phyloP scores from a whole-genome alignment of 2,113 vertebrate species.

The Leuciscus idus region DNA sequence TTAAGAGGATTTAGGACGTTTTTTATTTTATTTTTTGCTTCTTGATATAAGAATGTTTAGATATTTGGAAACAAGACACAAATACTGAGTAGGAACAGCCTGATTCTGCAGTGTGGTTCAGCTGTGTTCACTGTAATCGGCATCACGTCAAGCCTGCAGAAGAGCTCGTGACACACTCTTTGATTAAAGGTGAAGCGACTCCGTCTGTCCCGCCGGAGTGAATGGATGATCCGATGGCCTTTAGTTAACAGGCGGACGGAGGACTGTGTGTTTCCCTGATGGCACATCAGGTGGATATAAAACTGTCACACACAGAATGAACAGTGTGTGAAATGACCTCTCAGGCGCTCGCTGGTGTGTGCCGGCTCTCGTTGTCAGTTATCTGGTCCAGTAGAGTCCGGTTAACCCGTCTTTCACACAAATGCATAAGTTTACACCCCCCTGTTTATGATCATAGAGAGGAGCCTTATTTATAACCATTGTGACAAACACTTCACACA shows the following conservation, averaged over 20 bases:
- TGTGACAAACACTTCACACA: no score
- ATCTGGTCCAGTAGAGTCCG: no score
- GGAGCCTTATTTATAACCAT: no score
- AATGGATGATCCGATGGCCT: not conserved
- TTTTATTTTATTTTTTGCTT: no score
- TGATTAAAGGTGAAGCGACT: constrained; percentile 40
- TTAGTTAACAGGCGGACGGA: not conserved
- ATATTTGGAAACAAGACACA: no score
- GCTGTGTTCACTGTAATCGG: constrained; percentile 1
- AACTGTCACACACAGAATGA: constrained; percentile 36
- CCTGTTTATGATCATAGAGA: no score
- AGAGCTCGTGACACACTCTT: not conserved
- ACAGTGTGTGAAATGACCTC: constrained; percentile 41
- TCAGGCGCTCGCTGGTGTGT: not conserved
- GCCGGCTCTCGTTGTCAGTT: not conserved
- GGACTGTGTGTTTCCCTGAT: not conserved
- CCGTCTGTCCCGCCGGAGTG: not conserved
- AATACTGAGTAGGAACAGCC: no score
- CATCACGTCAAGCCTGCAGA: not conserved
- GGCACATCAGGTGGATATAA: constrained; percentile 41
- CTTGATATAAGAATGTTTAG: no score
- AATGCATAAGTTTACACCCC: not conserved
- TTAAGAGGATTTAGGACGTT: not conserved
- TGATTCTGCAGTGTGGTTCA: not conserved
- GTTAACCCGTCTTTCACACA: not conserved